Evolutionary conservation across 2,888 invertebrate species (phyloP).

Genomic region (Eledona agricola): DNA sequence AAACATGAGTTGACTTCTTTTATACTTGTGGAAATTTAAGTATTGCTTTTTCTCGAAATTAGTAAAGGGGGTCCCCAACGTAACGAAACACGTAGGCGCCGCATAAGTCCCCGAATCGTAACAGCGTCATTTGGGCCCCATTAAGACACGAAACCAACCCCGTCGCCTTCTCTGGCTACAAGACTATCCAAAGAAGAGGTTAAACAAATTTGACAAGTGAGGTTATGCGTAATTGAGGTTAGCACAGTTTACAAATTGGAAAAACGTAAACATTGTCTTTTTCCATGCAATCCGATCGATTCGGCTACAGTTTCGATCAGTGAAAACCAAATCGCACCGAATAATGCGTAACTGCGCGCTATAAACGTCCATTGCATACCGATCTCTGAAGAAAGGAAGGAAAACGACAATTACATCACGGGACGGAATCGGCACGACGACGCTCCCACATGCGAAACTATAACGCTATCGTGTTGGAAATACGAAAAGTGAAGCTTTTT

Average conservation of each 20-base stretch:
- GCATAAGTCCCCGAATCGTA: too few species aligned
- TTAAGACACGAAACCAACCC: too few species aligned
- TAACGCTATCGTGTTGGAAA: not conserved
- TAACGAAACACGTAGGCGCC: too few species aligned
- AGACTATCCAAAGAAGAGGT: conserved; percentile 16
- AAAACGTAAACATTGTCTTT: conserved; percentile 59
- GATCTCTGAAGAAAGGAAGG: conserved; percentile 48
- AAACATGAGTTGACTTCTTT: too few species aligned
- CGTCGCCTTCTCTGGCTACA: too few species aligned
- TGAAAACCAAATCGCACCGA: not conserved
- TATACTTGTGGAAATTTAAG: too few species aligned
- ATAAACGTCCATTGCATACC: conserved; percentile 54
- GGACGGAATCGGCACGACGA: conserved; percentile 34
- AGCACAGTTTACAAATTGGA: conserved; percentile 57
- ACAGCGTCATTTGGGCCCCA: too few species aligned
- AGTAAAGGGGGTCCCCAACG: too few species aligned
- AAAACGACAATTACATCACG: conserved; percentile 58
- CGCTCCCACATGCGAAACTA: conserved; percentile 10
- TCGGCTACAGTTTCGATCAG: not conserved
- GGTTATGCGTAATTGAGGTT: conserved; percentile 64
- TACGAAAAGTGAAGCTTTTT: not conserved
- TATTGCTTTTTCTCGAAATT: too few species aligned
- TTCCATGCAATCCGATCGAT: conserved; percentile 12
- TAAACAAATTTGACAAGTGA: conserved; percentile 59
- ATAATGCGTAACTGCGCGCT: conserved; percentile 48